Conservation (phyloP, 1,140 invertebrate genomes). For the Drosophila gunungcola region DNA sequence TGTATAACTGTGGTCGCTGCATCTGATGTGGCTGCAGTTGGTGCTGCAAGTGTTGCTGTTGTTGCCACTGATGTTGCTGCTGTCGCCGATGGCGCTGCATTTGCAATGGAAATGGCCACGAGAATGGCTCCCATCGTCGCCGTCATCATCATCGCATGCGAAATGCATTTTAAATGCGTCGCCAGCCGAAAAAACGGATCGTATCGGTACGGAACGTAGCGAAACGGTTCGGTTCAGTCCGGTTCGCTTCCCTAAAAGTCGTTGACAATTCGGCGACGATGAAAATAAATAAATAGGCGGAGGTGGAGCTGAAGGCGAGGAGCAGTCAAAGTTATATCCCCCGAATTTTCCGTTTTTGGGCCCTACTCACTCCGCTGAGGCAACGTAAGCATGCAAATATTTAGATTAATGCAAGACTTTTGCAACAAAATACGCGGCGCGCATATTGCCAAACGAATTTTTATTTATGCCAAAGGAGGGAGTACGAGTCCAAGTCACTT, state of each 20-base stretch:
- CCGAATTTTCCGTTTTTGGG: background rate
- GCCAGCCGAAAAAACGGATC: conserved; percentile 45
- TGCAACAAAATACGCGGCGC: conserved; percentile 81
- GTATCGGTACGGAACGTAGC: conserved; percentile 23
- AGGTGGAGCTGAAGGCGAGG: conserved; percentile 16
- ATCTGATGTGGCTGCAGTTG: conserved; percentile 41
- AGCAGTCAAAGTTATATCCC: conserved; percentile 19
- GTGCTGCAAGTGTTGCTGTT: conserved; percentile 24
- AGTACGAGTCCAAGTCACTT: conserved; percentile 54
- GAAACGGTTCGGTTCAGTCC: conserved; percentile 29
- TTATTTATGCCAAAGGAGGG: conserved; percentile 67
- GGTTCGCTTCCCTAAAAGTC: conserved; percentile 40
- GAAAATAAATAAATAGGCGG: conserved; percentile 79
- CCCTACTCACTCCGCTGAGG: background rate
- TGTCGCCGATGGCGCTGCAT: conserved; percentile 44
- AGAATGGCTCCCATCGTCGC: conserved; percentile 12
- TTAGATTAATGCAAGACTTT: conserved; percentile 83
- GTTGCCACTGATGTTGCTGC: conserved; percentile 4
- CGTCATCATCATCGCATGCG: conserved; percentile 64
- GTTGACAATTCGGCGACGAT: conserved; percentile 75
- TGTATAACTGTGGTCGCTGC: conserved; percentile 11
- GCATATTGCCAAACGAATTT: conserved; percentile 81
- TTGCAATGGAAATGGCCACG: conserved; percentile 74
- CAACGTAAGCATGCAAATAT: conserved; percentile 76
- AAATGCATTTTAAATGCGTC: conserved; percentile 79